Percentiles rank a stretch among this genome's conserved stretches.
These are phyloP conservation scores for Metaphire vulgaris DNA, from an alignment of 1,140 invertebrate species.

Conservation along the genomic window DNA sequence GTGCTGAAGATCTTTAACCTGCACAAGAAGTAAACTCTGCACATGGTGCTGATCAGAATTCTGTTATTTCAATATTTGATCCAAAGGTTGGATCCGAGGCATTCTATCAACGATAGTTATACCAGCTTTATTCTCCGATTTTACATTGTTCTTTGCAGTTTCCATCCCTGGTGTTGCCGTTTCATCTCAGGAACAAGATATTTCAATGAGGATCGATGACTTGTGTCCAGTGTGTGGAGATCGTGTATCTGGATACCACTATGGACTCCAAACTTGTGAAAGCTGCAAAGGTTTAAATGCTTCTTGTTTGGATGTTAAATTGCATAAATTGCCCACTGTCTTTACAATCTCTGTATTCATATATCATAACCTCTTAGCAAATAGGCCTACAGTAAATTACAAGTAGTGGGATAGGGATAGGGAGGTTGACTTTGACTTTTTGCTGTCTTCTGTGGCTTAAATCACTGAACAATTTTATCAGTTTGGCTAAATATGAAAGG, in stretches of 20 bases:
- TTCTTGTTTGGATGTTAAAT: neutral
- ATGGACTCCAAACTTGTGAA: conserved; percentile 96
- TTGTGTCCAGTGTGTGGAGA: conserved; percentile 97
- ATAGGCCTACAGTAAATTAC: neutral
- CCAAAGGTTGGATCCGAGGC: no score
- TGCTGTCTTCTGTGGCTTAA: no score
- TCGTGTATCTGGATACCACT: conserved; percentile 98
- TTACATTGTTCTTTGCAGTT: neutral
- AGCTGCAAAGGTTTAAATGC: conserved; percentile 71
- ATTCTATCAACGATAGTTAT: no score
- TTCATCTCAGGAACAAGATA: neutral
- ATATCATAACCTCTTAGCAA: neutral
- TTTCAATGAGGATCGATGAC: conserved; percentile 61
- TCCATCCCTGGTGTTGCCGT: neutral
- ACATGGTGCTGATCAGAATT: no score
- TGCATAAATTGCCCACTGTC: no score
- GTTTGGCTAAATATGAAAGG: no score
- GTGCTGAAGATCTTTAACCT: no score
- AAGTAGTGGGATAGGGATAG: neutral
- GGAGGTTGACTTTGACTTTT: neutral
- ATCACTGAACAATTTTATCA: no score
- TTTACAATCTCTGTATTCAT: neutral
- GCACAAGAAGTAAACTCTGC: no score
- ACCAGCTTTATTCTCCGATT: no score
- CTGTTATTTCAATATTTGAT: no score